Base-by-base conservation (phyloP, 2,888 invertebrate species). In the Panopea generosa region DNA sequence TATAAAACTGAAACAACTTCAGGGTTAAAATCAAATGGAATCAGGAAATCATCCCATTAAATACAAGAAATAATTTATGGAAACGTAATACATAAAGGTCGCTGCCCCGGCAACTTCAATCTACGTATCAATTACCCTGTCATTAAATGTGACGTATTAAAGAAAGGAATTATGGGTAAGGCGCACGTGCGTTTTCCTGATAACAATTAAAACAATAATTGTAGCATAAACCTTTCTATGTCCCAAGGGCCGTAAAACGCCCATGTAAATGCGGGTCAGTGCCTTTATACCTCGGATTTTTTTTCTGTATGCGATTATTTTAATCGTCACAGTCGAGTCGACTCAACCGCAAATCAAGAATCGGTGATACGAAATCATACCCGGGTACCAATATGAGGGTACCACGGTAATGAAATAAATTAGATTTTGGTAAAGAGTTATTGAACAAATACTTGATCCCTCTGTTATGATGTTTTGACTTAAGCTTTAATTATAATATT, bases 151-250 rank as follows among this genome's bases (percentile, higher is more conserved):
- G 69, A 69, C 69, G 61, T 61, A 61, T 24, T 24, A 33, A 62
- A 62, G 57, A 50, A 33, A 59, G 45, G 71, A 67, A 67, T 72
- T 71, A 52, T 77, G 67, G 71, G 77, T 68, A 68, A 59, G 56
- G 67, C 71, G 71, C 77, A 77, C 77, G 77, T 77, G 77, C 68
- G 71, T 57, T 49, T 29, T 43, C 62, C 59, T 65, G 47, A 71
- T 59, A 68, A 62, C 61, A 62, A 66, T 70, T 62, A 70, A 65
- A 65, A 65, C 65, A 65, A 65, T 65, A 55, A 65, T 33, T 65
- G 26, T 47, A 29, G 55, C 56, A 65, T 65, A 65, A 65, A 65
- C 65, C 65, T 65, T 55, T 65, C 65, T 43, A 56, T 22, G 47
- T 55, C 18, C 65, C 56, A 20, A 45, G 49, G 65, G 65, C 65